These are phyloP conservation scores for Periophthalmus magnuspinnatus DNA, from an alignment of 2,797 vertebrate genomes.

Conservation along the genomic window DNA sequence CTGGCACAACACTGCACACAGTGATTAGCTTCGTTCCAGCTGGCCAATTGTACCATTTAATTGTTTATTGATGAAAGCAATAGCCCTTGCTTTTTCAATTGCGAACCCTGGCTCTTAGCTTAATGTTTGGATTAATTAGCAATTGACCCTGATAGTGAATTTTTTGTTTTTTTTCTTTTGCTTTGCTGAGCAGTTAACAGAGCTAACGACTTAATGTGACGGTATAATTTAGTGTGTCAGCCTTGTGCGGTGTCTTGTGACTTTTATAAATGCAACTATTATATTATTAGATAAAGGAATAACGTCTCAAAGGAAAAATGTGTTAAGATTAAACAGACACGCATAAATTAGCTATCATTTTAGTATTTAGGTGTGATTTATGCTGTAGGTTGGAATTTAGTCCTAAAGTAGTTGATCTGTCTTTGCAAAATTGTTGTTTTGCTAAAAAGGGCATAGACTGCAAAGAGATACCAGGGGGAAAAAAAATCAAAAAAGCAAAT, in stretches of 20 bases:
- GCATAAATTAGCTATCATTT: neutral
- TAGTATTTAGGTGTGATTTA: neutral
- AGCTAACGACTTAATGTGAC: neutral
- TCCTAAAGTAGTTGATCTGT: neutral
- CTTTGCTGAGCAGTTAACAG: slow-evolving; percentile 18
- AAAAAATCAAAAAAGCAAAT: too few relatives aligned
- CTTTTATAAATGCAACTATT: slow-evolving; percentile 1
- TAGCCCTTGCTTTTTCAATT: slow-evolving; percentile 23
- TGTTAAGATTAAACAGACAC: neutral
- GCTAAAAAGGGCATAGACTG: neutral
- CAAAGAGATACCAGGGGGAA: too few relatives aligned
- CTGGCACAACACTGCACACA: slow-evolving; percentile 9
- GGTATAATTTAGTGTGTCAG: slow-evolving; percentile 10
- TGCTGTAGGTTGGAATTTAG: neutral
- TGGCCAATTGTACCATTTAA: slow-evolving; percentile 27
- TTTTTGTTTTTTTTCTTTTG: slow-evolving; percentile 15
- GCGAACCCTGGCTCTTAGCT: slow-evolving; percentile 19
- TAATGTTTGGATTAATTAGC: slow-evolving; percentile 37
- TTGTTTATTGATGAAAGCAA: slow-evolving; percentile 43
- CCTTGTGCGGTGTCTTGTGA: neutral
- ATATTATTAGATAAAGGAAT: neutral
- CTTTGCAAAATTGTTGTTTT: neutral
- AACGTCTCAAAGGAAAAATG: neutral
- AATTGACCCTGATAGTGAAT: slow-evolving; percentile 17
- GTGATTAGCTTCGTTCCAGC: slow-evolving; percentile 19